Percentiles rank a stretch among this genome's conserved stretches.
phyloP scores from a whole-genome alignment of 2,113 vertebrate species.

The Tamias sibiricus region DNA sequence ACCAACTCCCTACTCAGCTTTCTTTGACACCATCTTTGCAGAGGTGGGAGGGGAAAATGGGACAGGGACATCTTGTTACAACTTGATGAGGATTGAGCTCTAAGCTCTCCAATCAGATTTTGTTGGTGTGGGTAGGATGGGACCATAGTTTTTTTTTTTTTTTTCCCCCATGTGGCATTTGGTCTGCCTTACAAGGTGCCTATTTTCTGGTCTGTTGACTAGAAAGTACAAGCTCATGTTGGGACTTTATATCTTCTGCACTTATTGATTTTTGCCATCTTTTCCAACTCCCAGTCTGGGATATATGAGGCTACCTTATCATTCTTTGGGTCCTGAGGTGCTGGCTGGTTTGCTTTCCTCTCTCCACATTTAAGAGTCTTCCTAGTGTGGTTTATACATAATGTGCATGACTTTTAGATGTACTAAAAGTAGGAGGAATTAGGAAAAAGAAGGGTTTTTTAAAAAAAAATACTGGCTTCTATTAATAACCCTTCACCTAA shows the following conservation, averaged over 20 bases:
- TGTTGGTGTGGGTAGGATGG: neutral
- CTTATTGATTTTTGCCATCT: neutral
- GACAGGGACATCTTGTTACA: neutral
- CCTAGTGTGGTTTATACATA: neutral
- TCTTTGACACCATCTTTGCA: neutral
- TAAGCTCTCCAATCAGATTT: neutral
- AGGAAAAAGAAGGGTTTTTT: neutral
- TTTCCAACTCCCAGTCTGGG: neutral
- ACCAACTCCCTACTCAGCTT: neutral
- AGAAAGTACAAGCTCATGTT: neutral
- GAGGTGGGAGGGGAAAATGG: too few species aligned
- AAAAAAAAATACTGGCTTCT: neutral
- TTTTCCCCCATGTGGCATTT: neutral
- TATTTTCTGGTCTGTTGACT: neutral
- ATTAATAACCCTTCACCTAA: neutral
- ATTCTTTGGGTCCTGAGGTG: neutral
- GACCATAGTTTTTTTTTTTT: neutral
- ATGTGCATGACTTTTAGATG: neutral
- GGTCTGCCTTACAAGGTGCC: neutral
- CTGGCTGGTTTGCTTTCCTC: neutral
- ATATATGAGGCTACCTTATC: neutral
- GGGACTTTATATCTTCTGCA: neutral
- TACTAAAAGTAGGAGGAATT: neutral
- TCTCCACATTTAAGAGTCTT: neutral
- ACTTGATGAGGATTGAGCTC: neutral